Evolutionary conservation across 2,888 invertebrate species (phyloP).

Genomic region (Baronia brevicornis): DNA sequence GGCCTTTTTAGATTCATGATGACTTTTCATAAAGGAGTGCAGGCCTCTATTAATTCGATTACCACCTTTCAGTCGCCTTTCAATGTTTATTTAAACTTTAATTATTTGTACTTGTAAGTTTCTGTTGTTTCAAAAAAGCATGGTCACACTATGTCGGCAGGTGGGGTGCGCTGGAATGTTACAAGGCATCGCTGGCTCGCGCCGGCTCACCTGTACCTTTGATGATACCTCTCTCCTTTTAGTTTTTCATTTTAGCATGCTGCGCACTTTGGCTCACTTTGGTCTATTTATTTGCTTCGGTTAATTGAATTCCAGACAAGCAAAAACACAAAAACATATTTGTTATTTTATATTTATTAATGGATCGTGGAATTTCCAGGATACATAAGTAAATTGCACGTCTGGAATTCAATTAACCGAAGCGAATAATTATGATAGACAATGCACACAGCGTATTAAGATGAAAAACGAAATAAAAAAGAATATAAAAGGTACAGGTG

Average conservation of each 20-base stretch:
- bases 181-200: slow-evolving; percentile 22
- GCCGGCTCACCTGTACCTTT: slow-evolving; percentile 30
- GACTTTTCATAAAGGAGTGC: too few species aligned
- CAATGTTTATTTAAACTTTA: too few species aligned
- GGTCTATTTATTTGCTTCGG: slow-evolving; percentile 3
- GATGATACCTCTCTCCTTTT: slow-evolving; percentile 14
- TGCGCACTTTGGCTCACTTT: slow-evolving; percentile 6
- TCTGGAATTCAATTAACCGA: slow-evolving; percentile 14
- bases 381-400: too few species aligned
- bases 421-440: slow-evolving; percentile 4
- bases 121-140: too few species aligned
- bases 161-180: slow-evolving; percentile 26
- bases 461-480: slow-evolving; percentile 11
- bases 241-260: slow-evolving; percentile 12
- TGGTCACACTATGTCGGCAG: too few species aligned
- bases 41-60: too few species aligned
- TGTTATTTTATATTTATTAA: too few species aligned
- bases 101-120: too few species aligned
- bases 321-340: too few species aligned
- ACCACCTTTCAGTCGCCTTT: too few species aligned
- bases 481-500: slow-evolving; percentile 29
- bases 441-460: slow-evolving; percentile 9
- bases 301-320: slow-evolving; percentile 16
- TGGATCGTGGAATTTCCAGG: too few species aligned
- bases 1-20: too few species aligned